Base-by-base conservation (phyloP, 1,140 invertebrate species). In the Laupala kohalensis region DNA sequence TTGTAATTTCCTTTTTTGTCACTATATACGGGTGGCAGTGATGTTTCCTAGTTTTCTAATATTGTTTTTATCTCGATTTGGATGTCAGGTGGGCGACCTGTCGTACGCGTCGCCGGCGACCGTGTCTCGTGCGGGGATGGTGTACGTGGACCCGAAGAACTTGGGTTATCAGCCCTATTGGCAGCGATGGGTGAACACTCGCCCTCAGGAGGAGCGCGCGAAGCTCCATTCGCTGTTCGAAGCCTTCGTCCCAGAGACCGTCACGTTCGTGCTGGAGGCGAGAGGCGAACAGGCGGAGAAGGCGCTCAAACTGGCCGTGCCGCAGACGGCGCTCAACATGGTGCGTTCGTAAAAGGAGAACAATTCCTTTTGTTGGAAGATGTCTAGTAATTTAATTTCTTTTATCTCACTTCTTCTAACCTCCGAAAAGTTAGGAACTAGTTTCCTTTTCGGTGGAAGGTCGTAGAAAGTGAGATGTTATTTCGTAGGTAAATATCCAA, bases 111-210 rank as follows among this genome's bases (percentile, higher is more conserved):
- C 94, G 0, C 94, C 94, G 0, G 92, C 94, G 1, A 96, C 93
- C 0, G 92, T 96, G 0, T 95, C 93, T 0, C 85, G 94, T 72
- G 93, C 92, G 6, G 94, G 94, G 26, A 95, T 97, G 93, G 92
- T 97, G 6, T 97, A 91, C 77, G 92, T 97, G 30, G 93, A 96
- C 77, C 92, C 93, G 0, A 94, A 94, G 79, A 93, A 93, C 82
- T 82, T 97, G 27, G 92, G 92, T 0, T 94, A 90, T 78, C 83
- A 88, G 74, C 93, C 94, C 0, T 96, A 88, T 80, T 94, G 94
- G 90, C 83, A 91, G 62, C 86, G 87, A 78, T 96, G 89, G 66
- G 53, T 73, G 4, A 74, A 64, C 15, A 25, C 63, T 5, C 69
- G 74, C 63, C 71, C 23, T 72, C 77, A 81, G 26, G 79, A 82